Evolutionary conservation across 2,797 vertebrate species (phyloP), one percentile per base, ranked within the genome.

Genomic region (Tenualosa ilisha): DNA sequence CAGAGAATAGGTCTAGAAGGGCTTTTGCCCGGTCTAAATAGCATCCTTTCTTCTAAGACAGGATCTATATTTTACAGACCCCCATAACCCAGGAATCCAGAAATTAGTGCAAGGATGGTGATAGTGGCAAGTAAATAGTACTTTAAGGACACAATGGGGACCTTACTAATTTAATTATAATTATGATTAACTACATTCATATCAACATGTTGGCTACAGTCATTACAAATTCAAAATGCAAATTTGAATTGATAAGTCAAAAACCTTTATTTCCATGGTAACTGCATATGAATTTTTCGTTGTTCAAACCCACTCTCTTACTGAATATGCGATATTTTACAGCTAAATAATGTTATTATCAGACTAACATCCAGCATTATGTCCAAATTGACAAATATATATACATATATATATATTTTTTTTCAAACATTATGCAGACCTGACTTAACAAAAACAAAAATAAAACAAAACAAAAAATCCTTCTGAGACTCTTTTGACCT

Each of bases 1-100:
- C 53, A 61, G 61, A 61, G 82, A 84, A 68, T 84, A 46, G 72
- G 72, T 79, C 72, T 79, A 79, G 40, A 79, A 79, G 72, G 72
- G 40, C 72, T 79, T 46, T 79, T 79, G 72, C 72, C 72, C 1
- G 37, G 72, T 22, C 72, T 43, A 46, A 79, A 79, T 79, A 40
- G 72, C 40, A 79, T 17, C 72, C 72, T 46, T 79, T 79, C 37
- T 22, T 79, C 72, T 43, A 79, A 79, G 72, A 46, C 40, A 46
- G 72, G 72, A 79, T 79, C 72, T 79, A 79, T 79, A 79, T 79
- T 40, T 43, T 40, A 79, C 2, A 22, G 40, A 20, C 40, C 72
- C 72, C 46, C 72, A 79, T 79, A 79, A 79, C 37, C 15, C 13
- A 79, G 31, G 50, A 51, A 51, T 5, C 7, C 6, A 43, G 40